Percentiles rank a stretch among this genome's conserved stretches.
Conservation (phyloP, 2,888 invertebrate species). For the Galerucella nymphaeae region DNA sequence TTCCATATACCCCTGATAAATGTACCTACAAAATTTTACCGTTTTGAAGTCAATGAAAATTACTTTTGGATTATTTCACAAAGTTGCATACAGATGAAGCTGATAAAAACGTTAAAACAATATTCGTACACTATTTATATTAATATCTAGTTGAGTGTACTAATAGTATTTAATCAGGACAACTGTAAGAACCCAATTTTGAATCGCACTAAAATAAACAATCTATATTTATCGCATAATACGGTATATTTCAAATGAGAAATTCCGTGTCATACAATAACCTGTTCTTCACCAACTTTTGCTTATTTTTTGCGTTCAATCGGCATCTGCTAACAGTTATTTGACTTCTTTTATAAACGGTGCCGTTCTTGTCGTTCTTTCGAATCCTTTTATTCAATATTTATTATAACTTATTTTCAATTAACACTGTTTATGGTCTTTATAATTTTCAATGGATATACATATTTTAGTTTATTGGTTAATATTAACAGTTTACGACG, state of each 20-base stretch:
- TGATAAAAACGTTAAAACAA: too few relatives aligned
- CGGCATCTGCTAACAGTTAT: constrained; percentile 2
- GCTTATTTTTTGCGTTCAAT: neutral
- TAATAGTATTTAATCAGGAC: neutral
- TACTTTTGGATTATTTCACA: too few relatives aligned
- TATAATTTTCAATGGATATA: neutral
- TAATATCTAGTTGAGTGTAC: too few relatives aligned
- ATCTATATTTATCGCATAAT: constrained; percentile 1
- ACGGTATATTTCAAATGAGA: constrained; percentile 15
- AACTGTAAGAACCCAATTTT: neutral
- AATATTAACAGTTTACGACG: neutral
- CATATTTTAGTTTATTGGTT: neutral
- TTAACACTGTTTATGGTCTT: neutral
- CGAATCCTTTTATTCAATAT: neutral
- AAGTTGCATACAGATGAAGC: too few relatives aligned
- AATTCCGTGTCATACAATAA: neutral
- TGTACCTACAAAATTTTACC: too few relatives aligned
- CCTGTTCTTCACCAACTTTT: constrained; percentile 9
- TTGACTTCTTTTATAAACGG: constrained; percentile 13
- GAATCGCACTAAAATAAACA: neutral
- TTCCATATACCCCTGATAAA: too few relatives aligned
- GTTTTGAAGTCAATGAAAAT: too few relatives aligned
- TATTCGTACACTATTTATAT: too few relatives aligned
- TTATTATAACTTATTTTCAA: too few relatives aligned
- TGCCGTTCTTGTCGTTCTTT: neutral